phyloP scores from a whole-genome alignment of 1,140 invertebrate species.

The Pseudomyrmex sp. region DNA sequence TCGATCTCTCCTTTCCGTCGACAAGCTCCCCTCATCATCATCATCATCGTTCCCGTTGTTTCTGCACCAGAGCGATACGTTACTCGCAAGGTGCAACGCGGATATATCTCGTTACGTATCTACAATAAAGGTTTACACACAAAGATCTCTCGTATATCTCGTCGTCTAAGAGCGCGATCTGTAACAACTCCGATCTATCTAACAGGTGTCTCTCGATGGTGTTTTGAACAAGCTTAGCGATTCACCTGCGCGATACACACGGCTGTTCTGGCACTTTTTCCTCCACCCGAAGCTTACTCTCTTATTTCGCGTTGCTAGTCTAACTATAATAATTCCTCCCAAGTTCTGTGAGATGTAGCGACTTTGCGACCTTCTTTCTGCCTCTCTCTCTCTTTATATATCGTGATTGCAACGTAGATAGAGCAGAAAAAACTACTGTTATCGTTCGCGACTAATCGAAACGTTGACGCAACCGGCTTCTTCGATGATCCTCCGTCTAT shows the following conservation, averaged over 20 bases:
- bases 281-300: background rate
- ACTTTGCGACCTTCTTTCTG: background rate
- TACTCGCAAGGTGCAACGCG: constrained; percentile 20
- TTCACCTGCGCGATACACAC: constrained; percentile 7
- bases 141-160: constrained; percentile 33
- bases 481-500: background rate
- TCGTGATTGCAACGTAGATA: background rate
- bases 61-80: background rate
- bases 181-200: background rate
- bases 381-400: background rate
- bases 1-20: constrained; percentile 14
- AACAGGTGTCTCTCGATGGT: constrained; percentile 7
- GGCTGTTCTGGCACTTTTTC: constrained; percentile 33
- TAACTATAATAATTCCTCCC: background rate
- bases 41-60: background rate
- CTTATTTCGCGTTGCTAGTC: background rate
- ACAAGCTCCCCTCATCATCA: constrained; percentile 7
- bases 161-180: constrained; percentile 37
- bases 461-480: background rate
- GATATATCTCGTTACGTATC: constrained; percentile 42
- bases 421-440: constrained; percentile 2
- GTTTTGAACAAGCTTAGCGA: constrained; percentile 1
- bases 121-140: constrained; percentile 37
- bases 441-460: constrained; percentile 2
- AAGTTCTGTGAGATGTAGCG: background rate